Percentiles rank a stretch among this genome's conserved stretches.
Evolutionary conservation across 1,140 invertebrate genomes (phyloP).

Genomic region (Pectinophora gossypiella): DNA sequence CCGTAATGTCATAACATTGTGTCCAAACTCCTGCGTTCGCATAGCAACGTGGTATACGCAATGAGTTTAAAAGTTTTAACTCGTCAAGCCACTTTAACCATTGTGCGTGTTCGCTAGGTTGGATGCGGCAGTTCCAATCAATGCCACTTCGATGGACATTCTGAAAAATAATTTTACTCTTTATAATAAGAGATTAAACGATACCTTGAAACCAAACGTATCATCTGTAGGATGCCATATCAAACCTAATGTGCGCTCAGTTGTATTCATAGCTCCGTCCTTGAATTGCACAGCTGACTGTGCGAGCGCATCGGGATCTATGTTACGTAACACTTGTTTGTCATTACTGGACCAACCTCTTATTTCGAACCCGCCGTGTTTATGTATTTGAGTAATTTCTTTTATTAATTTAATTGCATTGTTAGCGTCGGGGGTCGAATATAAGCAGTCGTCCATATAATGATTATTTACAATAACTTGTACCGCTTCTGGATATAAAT

Average conservation of each 20-base stretch:
- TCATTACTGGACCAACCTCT: constrained; percentile 20
- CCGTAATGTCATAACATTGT: background rate
- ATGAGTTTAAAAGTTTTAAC: constrained; percentile 7
- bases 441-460: constrained; percentile 57
- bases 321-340: constrained; percentile 1
- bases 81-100: constrained; percentile 18
- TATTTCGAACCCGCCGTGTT: constrained; percentile 18
- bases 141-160: constrained; percentile 39
- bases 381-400: constrained; percentile 19
- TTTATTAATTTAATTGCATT: constrained; percentile 14
- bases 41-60: constrained; percentile 17
- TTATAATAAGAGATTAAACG: constrained; percentile 22
- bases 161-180: constrained; percentile 53
- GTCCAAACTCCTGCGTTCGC: background rate
- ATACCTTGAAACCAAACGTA: constrained; percentile 18
- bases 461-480: constrained; percentile 32
- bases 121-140: constrained; percentile 44
- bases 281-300: constrained; percentile 14
- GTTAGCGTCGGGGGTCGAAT: constrained; percentile 17
- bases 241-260: constrained; percentile 23
- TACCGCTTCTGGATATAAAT: constrained; percentile 27
- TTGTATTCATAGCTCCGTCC: constrained; percentile 15
- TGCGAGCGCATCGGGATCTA: constrained; percentile 11
- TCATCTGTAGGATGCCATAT: constrained; percentile 24
- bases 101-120: constrained; percentile 5